Evolutionary conservation across 2,888 invertebrate genomes (phyloP), one percentile per base, ranked within the genome.

Genomic region (Pemphredon lugubris): DNA sequence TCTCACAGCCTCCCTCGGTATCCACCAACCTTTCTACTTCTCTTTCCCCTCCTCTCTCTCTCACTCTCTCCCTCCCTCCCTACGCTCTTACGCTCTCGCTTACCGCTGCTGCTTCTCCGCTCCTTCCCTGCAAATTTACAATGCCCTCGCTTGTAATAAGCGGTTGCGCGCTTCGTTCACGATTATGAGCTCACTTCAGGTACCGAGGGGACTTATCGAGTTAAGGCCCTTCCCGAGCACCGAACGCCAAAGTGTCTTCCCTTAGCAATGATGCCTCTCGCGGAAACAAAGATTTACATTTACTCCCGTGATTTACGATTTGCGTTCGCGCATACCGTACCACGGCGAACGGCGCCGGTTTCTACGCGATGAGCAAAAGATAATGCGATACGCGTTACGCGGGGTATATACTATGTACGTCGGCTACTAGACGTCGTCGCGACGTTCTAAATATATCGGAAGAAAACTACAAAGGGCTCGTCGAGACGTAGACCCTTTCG

Each of bases 131-230:
- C 77, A 81, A 81, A 81, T 81, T 82, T 81, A 82, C 83, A 83
- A 83, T 83, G 75, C 81, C 71, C 76, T 73, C 76, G 74, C 81
- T 82, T 81, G 81, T 83, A 83, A 83, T 82, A 82, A 83, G 83
- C 82, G 75, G 78, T 82, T 82, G 81, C 77, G 72, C 76, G 73
- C 73, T 79, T 74, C 71, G 77, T 77, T 73, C 75, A 73, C 78
- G 83, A 83, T 83, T 83, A 83, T 81, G 83, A 83, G 78, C 79
- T 83, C 80, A 77, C 82, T 82, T 79, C 72, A 75, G 81, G 67
- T 73, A 74, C 81, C 65, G 71, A 71, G 78, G 74, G 67, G 75
- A 78, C 78, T 83, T 80, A 80, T 80, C 77, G 79, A 81, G 81
- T 77, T 82, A 77, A 77, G 73, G 64, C 58, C 75, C 73, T 53